Evolutionary conservation across 2,888 invertebrate species (phyloP).

Genomic region (Sinhomidia bicolor): DNA sequence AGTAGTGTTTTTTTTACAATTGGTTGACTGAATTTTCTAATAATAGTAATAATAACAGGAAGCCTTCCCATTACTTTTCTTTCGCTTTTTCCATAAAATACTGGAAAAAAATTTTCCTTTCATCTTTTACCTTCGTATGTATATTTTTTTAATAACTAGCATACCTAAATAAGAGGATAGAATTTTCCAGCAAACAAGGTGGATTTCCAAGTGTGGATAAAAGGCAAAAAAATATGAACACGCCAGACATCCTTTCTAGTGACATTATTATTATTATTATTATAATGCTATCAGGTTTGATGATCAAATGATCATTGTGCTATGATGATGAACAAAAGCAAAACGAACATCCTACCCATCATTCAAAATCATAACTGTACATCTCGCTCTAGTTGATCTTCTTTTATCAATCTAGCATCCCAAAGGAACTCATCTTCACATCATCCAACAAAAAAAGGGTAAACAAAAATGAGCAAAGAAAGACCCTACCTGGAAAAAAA

Average conservation of each 20-base stretch:
- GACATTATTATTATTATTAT: neutral
- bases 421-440: slow-evolving; percentile 15
- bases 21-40: neutral
- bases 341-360: neutral
- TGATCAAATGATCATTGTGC: slow-evolving; percentile 9
- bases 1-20: neutral
- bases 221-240: neutral
- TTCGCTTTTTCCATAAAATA: no score
- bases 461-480: slow-evolving; percentile 13
- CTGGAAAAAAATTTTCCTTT: neutral
- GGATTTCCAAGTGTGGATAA: neutral
- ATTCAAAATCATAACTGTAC: neutral
- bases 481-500: slow-evolving; percentile 11
- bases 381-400: neutral
- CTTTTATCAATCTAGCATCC: slow-evolving; percentile 18
- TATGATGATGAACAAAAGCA: slow-evolving; percentile 24
- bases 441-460: no score
- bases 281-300: no score
- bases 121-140: neutral
- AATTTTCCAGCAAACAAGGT: neutral
- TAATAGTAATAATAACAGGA: neutral
- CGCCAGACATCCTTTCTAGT: neutral
- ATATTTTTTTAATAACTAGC: neutral
- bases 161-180: neutral
- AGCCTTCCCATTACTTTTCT: neutral